Conservation (phyloP, 2,113 vertebrate species). For the Labrus mixtus region DNA sequence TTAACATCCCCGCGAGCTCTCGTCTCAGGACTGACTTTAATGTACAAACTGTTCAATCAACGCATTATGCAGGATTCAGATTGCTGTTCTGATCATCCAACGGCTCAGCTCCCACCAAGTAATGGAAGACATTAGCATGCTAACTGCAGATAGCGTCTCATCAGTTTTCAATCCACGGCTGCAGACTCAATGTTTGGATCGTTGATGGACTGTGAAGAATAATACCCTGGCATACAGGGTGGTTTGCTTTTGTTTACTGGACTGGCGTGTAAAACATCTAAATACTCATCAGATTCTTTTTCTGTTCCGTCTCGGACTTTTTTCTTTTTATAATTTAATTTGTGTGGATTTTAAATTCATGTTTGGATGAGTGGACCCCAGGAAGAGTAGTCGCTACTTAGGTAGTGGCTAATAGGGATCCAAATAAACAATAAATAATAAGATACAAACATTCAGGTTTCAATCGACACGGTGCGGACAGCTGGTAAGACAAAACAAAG, state of each 20-base stretch:
- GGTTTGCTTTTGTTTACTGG: slow-evolving; percentile 61
- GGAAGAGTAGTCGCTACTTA: no score
- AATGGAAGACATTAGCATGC: slow-evolving; percentile 78
- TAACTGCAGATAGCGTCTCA: slow-evolving; percentile 67
- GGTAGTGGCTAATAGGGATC: no score
- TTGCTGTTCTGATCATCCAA: slow-evolving; percentile 74
- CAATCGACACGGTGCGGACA: slow-evolving; percentile 16
- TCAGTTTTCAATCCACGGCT: slow-evolving; percentile 69
- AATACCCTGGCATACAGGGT: slow-evolving; percentile 43
- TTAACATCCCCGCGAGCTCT: slow-evolving; percentile 74
- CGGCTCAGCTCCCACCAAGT: slow-evolving; percentile 67
- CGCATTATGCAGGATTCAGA: slow-evolving; percentile 65
- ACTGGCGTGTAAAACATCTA: slow-evolving; percentile 51
- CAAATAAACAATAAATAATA: no score
- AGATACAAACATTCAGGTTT: slow-evolving; percentile 52
- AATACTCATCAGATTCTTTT: slow-evolving; percentile 52
- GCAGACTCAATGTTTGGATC: slow-evolving; percentile 51
- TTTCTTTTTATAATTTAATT: no score
- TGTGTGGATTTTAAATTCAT: no score
- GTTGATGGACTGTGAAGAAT: slow-evolving; percentile 71
- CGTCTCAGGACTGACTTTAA: slow-evolving; percentile 70
- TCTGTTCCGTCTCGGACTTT: no score
- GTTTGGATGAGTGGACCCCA: no score
- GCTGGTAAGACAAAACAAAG: slow-evolving; percentile 24
- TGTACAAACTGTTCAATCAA: slow-evolving; percentile 80